Percentiles rank a stretch among this genome's conserved stretches.
Conservation (phyloP, 2,888 invertebrate genomes). For the Drosophila mimica region DNA sequence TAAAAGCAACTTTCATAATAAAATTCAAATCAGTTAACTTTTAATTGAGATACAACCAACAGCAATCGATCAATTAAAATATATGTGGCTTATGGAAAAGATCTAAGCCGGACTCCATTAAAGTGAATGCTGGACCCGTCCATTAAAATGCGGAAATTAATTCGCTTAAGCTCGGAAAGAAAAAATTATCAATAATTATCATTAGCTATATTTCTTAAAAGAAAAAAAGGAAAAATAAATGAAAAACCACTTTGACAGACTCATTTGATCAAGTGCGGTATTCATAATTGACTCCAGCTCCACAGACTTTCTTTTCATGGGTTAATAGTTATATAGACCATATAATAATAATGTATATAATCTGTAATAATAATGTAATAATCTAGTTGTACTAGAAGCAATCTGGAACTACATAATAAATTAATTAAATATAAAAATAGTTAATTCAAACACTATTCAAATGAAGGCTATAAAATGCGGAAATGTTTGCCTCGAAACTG, state of each 20-base stretch:
- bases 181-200: not conserved
- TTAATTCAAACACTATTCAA: conserved; percentile 1
- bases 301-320: not conserved
- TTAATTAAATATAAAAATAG: conserved; percentile 1
- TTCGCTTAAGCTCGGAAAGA: not conserved
- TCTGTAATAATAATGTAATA: not conserved
- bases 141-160: not conserved
- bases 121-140: not conserved
- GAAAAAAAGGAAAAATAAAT: not conserved
- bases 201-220: not conserved
- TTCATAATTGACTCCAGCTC: not conserved
- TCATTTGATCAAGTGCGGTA: not conserved
- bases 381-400: not conserved
- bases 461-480: conserved; percentile 47
- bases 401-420: not conserved
- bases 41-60: conserved; percentile 51
- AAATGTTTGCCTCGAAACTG: conserved; percentile 27
- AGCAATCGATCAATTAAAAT: conserved; percentile 16
- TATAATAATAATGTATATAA: not conserved
- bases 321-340: not conserved
- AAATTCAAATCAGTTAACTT: conserved; percentile 18
- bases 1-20: not conserved
- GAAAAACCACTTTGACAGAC: not conserved
- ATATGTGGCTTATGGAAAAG: not conserved
- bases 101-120: not conserved